Conservation (phyloP, 2,113 vertebrate species). For the Hydrochoerus hydrochaeris region DNA sequence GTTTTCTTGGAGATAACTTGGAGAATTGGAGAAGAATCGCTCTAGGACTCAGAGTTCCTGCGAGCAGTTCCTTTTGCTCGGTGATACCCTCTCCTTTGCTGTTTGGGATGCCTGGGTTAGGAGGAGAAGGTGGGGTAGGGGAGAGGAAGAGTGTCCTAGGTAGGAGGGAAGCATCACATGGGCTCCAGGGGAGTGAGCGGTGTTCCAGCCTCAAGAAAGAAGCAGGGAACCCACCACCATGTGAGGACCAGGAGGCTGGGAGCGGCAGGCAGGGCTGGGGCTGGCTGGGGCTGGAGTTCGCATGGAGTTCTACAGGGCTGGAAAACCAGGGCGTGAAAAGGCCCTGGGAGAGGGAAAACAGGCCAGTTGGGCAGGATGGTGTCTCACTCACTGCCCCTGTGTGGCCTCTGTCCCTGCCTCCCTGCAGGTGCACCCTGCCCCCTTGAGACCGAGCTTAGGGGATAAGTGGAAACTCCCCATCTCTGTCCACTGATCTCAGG, state of each 20-base stretch:
- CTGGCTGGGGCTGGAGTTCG: not conserved
- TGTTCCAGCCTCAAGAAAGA: not conserved
- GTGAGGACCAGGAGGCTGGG: not conserved
- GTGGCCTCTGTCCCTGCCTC: not conserved
- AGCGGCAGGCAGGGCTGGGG: too few relatives aligned
- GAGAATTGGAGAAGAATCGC: not conserved
- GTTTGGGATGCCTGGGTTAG: not conserved
- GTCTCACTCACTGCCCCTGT: rapidly evolving
- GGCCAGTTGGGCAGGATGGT: not conserved
- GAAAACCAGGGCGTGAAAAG: not conserved
- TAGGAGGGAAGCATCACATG: rapidly evolving
- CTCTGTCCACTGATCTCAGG: rapidly evolving
- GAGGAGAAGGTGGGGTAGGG: not conserved
- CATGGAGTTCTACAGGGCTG: not conserved
- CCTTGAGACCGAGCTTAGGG: not conserved
- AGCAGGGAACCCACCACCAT: not conserved
- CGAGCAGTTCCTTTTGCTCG: rapidly evolving
- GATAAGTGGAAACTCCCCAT: not conserved
- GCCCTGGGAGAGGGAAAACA: not conserved
- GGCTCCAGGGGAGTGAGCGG: not conserved
- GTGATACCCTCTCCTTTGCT: not conserved
- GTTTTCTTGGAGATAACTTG: not conserved
- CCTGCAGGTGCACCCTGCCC: not conserved
- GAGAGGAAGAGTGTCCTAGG: not conserved
- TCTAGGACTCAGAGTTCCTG: rapidly evolving